Evolutionary conservation across 35 echinoderm and acorn worm genomes (phyloP).

Genomic region (Amphiura filiformis): DNA sequence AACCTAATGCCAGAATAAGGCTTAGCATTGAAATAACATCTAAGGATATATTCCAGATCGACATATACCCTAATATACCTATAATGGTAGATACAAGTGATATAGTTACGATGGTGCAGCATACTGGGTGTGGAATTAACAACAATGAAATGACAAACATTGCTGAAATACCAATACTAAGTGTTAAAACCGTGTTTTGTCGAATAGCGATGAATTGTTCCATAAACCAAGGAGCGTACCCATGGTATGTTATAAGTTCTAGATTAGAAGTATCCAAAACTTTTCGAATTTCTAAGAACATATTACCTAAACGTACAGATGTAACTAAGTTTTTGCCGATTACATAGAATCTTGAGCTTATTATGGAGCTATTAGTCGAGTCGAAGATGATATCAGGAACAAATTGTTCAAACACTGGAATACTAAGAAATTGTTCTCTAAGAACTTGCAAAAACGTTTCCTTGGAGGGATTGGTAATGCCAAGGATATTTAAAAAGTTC

Average conservation of each 20-base stretch:
- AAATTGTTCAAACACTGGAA: conserved; percentile 38
- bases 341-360: conserved; percentile 42
- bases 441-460: conserved; percentile 36
- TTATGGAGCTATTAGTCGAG: background rate
- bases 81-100: conserved; percentile 52
- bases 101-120: conserved; percentile 51
- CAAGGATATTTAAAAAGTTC: conserved; percentile 1
- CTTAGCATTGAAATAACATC: conserved; percentile 58
- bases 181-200: conserved; percentile 62
- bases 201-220: conserved; percentile 54
- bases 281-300: conserved; percentile 34
- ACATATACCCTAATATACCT: conserved; percentile 66
- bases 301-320: background rate
- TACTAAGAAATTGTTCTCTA: conserved; percentile 27
- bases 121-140: conserved; percentile 73
- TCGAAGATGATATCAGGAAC: conserved; percentile 64
- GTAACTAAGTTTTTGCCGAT: background rate
- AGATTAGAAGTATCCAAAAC: conserved; percentile 20
- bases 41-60: conserved; percentile 52
- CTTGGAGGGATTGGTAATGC: background rate
- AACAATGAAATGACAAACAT: conserved; percentile 71
- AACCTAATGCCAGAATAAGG: conserved; percentile 62
- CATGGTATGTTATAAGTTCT: conserved; percentile 25
- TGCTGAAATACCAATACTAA: conserved; percentile 40
- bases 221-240: conserved; percentile 59